Base-by-base conservation (phyloP, 2,113 vertebrate species). In the Sitta europaea region DNA sequence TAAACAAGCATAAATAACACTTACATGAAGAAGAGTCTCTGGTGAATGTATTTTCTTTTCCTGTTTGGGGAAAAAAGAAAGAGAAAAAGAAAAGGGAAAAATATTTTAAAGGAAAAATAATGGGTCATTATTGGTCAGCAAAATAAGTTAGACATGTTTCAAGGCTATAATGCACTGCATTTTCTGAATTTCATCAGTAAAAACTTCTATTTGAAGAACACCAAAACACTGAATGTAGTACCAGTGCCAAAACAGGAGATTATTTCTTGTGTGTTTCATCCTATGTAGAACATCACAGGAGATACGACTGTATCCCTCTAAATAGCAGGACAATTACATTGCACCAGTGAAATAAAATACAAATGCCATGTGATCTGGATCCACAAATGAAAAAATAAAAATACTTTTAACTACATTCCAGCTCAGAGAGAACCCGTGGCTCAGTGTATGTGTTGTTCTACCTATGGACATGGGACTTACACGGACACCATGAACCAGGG, bases 21-120 rank as follows among this genome's bases (percentile, higher is more conserved):
- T 98, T 97, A 98, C 98, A 62, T 97, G 97, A 97, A 96, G 93
- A 94, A 95, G 95, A 96, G 84, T 96, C 82, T 97, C 93, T 97
- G 95, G 86, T 94, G 96, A 95, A 96, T 72, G 70, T 88, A 87
- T 96, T 96, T 96, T 85, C 81, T 85, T 88, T 96, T 97, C 97
- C 98, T 98, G 89, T 81, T 88, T 67, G 59, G 55, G 2, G 35
- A 67, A 77, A 47, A 62, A 45, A 21, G 47, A 57, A 59, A 85
- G 13, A 85, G 55, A 92, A 61, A 80, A 92, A 92, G 40, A 66
- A 93, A 87, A 91, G 20, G 63, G 62, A 89, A 96, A 92, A 83
- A 89, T 55, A 77, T 83, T 91, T 82, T 91, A 91, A 89, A 88
- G 45, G 36, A 45, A 93, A 92, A 88, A 91, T 75, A 51, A 47